Conservation (phyloP, 2,888 invertebrate species). For the Microplitis deprimator region DNA sequence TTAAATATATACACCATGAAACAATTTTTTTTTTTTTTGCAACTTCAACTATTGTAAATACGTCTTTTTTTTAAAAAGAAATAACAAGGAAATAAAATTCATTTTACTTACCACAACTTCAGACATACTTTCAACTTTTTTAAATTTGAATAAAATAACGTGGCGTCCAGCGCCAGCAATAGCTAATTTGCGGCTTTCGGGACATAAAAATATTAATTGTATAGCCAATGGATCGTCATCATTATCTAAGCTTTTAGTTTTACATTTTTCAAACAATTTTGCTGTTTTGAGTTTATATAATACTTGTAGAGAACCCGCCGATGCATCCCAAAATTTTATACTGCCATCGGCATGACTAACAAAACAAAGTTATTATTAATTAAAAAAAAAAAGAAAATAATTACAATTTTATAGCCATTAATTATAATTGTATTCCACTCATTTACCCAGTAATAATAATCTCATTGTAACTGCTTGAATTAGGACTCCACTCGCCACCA, state of each 20-base stretch:
- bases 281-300: slow-evolving; percentile 98
- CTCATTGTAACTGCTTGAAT: slow-evolving; percentile 97
- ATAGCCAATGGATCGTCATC: slow-evolving; percentile 93
- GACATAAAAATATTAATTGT: slow-evolving; percentile 91
- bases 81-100: background rate
- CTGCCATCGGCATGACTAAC: slow-evolving; percentile 96
- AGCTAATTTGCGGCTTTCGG: slow-evolving; percentile 91
- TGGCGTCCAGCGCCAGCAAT: slow-evolving; percentile 94
- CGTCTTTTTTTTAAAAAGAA: too few species aligned
- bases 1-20: too few species aligned
- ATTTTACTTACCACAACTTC: slow-evolving; percentile 80
- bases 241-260: slow-evolving; percentile 76
- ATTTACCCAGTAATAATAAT: slow-evolving; percentile 96
- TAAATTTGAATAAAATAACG: slow-evolving; percentile 95
- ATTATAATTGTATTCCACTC: slow-evolving; percentile 14
- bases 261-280: slow-evolving; percentile 87
- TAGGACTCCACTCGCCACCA: slow-evolving; percentile 96
- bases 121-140: slow-evolving; percentile 88
- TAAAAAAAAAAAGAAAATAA: background rate
- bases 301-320: slow-evolving; percentile 95
- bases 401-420: background rate
- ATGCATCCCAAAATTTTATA: slow-evolving; percentile 99
- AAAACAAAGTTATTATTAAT: background rate
- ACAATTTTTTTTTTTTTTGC: too few species aligned
- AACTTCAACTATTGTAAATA: too few species aligned